Conservation (phyloP, 1,140 invertebrate genomes). For the Aphis gossypii region DNA sequence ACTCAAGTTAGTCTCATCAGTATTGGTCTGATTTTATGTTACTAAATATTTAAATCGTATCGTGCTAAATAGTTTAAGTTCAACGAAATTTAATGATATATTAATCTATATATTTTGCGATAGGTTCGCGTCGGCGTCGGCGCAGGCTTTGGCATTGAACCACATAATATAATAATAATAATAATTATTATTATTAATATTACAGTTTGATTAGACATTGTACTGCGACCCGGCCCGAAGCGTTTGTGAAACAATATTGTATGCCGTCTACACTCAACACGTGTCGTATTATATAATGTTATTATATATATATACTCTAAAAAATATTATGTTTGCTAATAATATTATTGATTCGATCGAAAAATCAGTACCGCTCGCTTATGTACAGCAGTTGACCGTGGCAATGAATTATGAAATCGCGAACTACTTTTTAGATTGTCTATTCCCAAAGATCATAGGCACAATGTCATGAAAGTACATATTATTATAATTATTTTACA, state of each 20-base stretch:
- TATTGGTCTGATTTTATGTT: neutral
- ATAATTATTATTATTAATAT: neutral
- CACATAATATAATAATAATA: neutral
- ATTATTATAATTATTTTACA: neutral
- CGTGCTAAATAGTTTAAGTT: neutral
- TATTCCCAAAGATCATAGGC: neutral
- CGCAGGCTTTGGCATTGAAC: neutral
- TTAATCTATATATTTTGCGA: neutral
- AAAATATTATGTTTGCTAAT: neutral
- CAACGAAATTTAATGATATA: neutral
- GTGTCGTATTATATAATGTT: neutral
- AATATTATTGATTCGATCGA: neutral
- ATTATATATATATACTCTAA: neutral
- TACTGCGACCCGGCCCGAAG: neutral
- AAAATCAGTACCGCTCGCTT: neutral
- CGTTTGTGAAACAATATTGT: neutral
- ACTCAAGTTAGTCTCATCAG: neutral
- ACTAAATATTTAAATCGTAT: neutral
- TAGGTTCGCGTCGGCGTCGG: neutral
- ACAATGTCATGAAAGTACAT: neutral
- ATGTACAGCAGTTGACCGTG: neutral
- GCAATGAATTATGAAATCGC: slow-evolving; percentile 7
- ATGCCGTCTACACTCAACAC: neutral
- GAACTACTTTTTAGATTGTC: neutral
- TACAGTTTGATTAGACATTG: neutral